phyloP scores from a whole-genome alignment of 2,113 vertebrate genomes.

The Circaetus cinerascens region DNA sequence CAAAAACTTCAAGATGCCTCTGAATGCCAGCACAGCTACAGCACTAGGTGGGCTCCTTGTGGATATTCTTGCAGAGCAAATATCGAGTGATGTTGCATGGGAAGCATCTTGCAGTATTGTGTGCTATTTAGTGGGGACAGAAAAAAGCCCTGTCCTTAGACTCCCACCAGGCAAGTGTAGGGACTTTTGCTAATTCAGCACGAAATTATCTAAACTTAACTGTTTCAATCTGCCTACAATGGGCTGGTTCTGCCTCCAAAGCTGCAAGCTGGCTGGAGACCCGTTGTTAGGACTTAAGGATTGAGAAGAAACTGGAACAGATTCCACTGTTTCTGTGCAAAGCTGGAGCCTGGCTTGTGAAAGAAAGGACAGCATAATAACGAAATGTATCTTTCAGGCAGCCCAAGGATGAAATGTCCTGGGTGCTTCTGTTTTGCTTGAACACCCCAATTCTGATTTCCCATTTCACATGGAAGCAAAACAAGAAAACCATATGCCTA shows the following conservation, averaged over 20 bases:
- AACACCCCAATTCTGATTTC: neutral
- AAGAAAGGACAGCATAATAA: neutral
- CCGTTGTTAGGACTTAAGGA: neutral
- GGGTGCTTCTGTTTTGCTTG: neutral
- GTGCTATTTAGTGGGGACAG: neutral
- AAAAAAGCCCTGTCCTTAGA: neutral
- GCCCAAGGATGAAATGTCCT: neutral
- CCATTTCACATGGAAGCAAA: neutral
- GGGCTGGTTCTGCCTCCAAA: neutral
- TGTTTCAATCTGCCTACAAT: neutral
- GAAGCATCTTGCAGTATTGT: neutral
- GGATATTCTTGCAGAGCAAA: neutral
- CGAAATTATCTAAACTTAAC: neutral
- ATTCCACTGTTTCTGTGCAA: neutral
- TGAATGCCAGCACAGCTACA: neutral
- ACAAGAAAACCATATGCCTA: neutral
- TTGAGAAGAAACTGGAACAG: neutral
- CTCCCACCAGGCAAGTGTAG: neutral
- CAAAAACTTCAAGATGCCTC: neutral
- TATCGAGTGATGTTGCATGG: rapidly evolving
- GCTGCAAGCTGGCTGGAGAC: neutral
- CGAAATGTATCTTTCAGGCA: neutral
- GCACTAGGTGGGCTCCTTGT: neutral
- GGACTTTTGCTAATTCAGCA: neutral
- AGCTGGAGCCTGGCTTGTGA: neutral